Percentiles rank a stretch among this genome's conserved stretches.
Conservation (phyloP, 2,797 vertebrate species). For the Psittacula echo region DNA sequence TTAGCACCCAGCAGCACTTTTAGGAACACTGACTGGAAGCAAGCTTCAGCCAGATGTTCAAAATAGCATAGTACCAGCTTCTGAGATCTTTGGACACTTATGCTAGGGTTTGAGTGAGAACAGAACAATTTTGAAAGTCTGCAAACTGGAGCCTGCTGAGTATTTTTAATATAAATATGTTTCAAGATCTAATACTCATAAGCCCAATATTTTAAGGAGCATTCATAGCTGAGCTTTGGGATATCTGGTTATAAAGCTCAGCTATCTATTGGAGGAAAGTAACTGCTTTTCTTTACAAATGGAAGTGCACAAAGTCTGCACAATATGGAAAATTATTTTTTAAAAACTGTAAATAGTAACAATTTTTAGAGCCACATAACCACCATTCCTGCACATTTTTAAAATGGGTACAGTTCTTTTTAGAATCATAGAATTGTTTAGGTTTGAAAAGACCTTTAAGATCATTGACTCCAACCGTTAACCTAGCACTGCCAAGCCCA, state of each 20-base stretch:
- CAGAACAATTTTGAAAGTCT: not conserved
- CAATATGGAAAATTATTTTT: not conserved
- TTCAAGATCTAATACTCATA: not conserved
- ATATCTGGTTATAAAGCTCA: not conserved
- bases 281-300: not conserved
- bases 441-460: not conserved
- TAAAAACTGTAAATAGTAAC: not conserved
- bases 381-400: not conserved
- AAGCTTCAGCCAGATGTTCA: not conserved
- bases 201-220: not conserved
- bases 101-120: not conserved
- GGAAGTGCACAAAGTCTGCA: not conserved
- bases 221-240: not conserved
- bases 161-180: not conserved
- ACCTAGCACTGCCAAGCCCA: not conserved
- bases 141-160: not conserved
- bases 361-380: not conserved
- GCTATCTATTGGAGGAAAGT: not conserved
- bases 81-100: not conserved
- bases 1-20: not conserved
- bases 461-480: not conserved
- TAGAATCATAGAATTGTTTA: not conserved
- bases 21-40: not conserved
- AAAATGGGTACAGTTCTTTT: not conserved
- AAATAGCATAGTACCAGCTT: not conserved